Evolutionary conservation across 2,797 vertebrate species (phyloP), one percentile per base, ranked within the genome.

Genomic region (Falco berigora): DNA sequence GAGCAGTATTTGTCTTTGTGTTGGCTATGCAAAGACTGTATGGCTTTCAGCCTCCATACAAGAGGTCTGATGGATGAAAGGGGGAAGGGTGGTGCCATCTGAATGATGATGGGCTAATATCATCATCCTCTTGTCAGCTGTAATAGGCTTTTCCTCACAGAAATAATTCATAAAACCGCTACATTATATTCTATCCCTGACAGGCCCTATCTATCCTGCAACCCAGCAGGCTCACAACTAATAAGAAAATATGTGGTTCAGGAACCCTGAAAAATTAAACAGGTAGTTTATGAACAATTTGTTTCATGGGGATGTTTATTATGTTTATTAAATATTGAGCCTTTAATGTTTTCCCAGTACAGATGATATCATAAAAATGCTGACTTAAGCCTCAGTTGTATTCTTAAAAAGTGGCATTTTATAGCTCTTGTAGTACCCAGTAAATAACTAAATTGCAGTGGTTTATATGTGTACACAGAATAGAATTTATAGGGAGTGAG

Each of bases 51-150:
- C 98, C 97, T 98, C 98, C 98, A 97, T 98, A 94, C 98, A 98
- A 98, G 98, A 98, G 98, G 97, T 97, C 98, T 99, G 99, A 99
- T 98, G 98, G 99, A 99, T 99, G 99, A 98, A 99, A 98, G 99
- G 98, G 98, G 99, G 97, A 96, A 99, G 98, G 99, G 98, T 98
- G 98, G 98, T 98, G 98, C 98, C 98, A 98, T 98, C 98, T 99
- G 99, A 99, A 99, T 99, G 99, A 99, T 99, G 99, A 99, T 99
- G 99, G 99, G 98, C 99, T 99, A 99, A 99, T 99, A 99, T 99
- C 99, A 99, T 99, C 99, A 99, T 99, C 99, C 99, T 99, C 99
- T 99, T 99, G 99, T 99, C 99, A 99, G 99, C 98, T 98, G 99
- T 99, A 99, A 99, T 99, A 99, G 99, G 99, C 99, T 99, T 99